These are phyloP conservation scores for Typhlomys cinereus DNA, from an alignment of 2,113 vertebrate species.

Conservation along the genomic window DNA sequence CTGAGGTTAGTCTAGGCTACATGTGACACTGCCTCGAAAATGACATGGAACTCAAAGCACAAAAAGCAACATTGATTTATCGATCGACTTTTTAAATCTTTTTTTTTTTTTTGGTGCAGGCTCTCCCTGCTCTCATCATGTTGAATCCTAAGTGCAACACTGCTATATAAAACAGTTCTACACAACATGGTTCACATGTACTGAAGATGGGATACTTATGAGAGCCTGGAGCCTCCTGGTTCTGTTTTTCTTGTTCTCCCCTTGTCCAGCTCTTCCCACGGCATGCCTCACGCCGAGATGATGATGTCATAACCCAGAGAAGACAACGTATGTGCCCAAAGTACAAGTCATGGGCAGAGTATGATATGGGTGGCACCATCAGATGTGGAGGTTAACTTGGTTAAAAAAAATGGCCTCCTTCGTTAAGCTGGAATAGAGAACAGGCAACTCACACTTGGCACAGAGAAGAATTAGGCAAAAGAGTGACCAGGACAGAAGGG, in stretches of 20 bases:
- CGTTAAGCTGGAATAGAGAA: conserved; percentile 35
- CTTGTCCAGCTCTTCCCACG: not conserved
- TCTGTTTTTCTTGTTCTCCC: not conserved
- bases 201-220: not conserved
- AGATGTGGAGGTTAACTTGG: not conserved
- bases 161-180: not conserved
- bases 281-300: not conserved
- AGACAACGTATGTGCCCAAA: not conserved
- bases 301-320: not conserved
- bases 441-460: not conserved
- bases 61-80: not conserved
- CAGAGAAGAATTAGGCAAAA: not conserved
- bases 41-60: not conserved
- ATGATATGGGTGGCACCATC: not conserved
- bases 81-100: not conserved
- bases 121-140: not conserved
- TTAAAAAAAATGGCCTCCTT: not conserved
- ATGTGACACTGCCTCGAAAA: not conserved
- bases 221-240: not conserved
- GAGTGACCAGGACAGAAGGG: not conserved
- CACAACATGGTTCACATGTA: not conserved
- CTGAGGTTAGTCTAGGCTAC: not conserved
- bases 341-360: not conserved
- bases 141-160: not conserved
- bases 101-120: not conserved